Percentiles rank a stretch among this genome's conserved stretches.
phyloP scores from a whole-genome alignment of 2,888 invertebrate species.

The Adelognathus sp. region DNA sequence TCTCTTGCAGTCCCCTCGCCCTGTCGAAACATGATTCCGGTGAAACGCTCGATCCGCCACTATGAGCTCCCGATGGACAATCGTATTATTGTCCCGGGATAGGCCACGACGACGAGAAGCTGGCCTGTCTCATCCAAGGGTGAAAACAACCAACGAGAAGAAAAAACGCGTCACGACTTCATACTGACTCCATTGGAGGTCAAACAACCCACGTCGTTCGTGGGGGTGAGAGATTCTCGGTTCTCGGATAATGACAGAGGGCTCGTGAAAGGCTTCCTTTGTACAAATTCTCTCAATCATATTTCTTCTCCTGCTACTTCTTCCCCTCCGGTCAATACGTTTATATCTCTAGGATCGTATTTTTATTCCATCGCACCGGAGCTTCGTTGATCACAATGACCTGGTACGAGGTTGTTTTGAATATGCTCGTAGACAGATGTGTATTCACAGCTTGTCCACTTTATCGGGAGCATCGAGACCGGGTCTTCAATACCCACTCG shows the following conservation, averaged over 20 bases:
- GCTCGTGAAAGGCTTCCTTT: slow-evolving; percentile 22
- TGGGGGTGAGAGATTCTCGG: slow-evolving; percentile 23
- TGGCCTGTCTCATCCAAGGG: background rate
- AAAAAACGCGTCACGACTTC: slow-evolving; percentile 3
- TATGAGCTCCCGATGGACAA: slow-evolving; percentile 29
- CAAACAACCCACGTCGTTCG: slow-evolving; percentile 35
- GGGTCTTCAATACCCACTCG: slow-evolving; percentile 8
- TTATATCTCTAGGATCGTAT: background rate
- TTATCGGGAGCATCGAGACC: slow-evolving; percentile 20
- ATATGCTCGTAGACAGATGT: slow-evolving; percentile 9
- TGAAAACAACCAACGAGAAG: slow-evolving; percentile 25
- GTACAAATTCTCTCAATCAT: slow-evolving; percentile 38
- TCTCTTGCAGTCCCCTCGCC: too few relatives aligned
- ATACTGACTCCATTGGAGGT: slow-evolving; percentile 36
- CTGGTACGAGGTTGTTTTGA: slow-evolving; percentile 19
- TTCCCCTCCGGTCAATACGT: background rate
- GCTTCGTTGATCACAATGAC: slow-evolving; percentile 30
- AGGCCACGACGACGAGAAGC: slow-evolving; percentile 9
- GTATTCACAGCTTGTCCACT: slow-evolving; percentile 12
- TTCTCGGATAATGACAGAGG: background rate
- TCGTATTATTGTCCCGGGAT: slow-evolving; percentile 32
- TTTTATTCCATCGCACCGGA: background rate
- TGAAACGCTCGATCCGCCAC: background rate
- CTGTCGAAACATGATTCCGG: background rate
- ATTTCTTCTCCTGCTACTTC: background rate